Base-by-base conservation (phyloP, 2,113 vertebrate genomes). In the Craseonycteris thonglongyai region DNA sequence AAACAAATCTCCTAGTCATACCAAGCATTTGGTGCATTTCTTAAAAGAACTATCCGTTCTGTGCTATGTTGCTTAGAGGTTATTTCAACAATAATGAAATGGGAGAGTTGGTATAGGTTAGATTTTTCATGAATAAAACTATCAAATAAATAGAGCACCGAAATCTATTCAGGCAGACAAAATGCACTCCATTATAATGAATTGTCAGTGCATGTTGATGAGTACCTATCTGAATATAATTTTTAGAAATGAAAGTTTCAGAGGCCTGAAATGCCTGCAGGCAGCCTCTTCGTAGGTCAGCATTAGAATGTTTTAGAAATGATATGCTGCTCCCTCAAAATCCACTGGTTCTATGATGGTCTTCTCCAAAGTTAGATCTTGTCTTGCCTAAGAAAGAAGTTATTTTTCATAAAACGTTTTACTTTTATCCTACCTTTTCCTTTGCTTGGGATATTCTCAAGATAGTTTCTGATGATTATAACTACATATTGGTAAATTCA, bases 1-100 rank as follows among this genome's bases (percentile, higher is more conserved):
- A 95, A 69, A 93, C 35, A 83, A 83, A 30, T 3, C 11, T 86
- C 30, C 61, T 72, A 40, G 22, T 35, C 18, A 78, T 18, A 69
- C 2, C 24, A 45, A 18, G 35, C 33, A 90, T 59, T 1, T 49
- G 33, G 35, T 65, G 28, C 49, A 79, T 93, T 96, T 90, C 79
- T 75, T n/a, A 95, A 26, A 58, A 95, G 66, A 14, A 78, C 78
- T 71, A 97, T 56, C n/a, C 54, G 75, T 83, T 76, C 74, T 78
- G 56, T 54, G 13, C 78, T 82, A 65, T 49, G 63, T 19, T 59
- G 65, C 66, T 90, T 95, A 58, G 14, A 96, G 61, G 63, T 96
- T 96, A 83, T 89, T 75, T 89, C 95, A 92, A 87, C 82, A 38
- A 76, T 93, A 95, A 96, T 91, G 61, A 96, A 93, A 96, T n/a